These are phyloP conservation scores for Myotis brandtii DNA, from an alignment of 2,113 vertebrate species.

Conservation along the genomic window DNA sequence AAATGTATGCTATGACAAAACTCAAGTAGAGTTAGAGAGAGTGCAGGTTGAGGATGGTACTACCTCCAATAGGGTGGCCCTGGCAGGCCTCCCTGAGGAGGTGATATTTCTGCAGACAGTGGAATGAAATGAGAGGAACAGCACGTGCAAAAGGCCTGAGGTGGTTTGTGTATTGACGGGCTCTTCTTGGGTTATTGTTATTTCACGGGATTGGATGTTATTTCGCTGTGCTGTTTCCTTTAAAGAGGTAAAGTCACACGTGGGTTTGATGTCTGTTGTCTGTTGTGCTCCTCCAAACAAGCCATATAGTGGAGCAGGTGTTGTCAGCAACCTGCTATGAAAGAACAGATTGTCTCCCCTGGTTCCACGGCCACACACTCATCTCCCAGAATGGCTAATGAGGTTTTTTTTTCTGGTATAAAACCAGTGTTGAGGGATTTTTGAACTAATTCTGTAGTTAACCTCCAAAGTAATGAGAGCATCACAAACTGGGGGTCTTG, in stretches of 20 bases:
- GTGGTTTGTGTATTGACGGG: too few species aligned
- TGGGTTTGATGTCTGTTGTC: not conserved
- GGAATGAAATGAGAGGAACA: not conserved
- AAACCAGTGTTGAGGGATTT: not conserved
- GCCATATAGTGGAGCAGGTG: not conserved
- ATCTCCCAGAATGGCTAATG: not conserved
- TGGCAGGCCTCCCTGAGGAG: not conserved
- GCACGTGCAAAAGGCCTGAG: not conserved
- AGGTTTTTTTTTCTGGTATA: not conserved
- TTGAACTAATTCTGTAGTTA: not conserved
- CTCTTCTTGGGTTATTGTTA: not conserved
- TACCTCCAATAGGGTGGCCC: not conserved
- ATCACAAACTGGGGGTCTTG: not conserved
- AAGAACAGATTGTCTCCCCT: not conserved
- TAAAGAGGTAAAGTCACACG: not conserved
- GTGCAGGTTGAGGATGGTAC: not conserved
- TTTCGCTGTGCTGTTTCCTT: not conserved
- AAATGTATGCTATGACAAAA: not conserved
- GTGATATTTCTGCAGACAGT: not conserved
- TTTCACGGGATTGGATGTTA: not conserved
- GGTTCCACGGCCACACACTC: not conserved
- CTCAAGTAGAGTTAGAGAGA: not conserved
- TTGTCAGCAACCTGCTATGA: not conserved
- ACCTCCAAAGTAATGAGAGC: not conserved
- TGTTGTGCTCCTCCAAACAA: not conserved